Percentiles rank a stretch among this genome's conserved stretches.
These are phyloP conservation scores for Phrynocephalus vlangalii DNA, from an alignment of 2,797 vertebrate genomes.

Conservation along the genomic window DNA sequence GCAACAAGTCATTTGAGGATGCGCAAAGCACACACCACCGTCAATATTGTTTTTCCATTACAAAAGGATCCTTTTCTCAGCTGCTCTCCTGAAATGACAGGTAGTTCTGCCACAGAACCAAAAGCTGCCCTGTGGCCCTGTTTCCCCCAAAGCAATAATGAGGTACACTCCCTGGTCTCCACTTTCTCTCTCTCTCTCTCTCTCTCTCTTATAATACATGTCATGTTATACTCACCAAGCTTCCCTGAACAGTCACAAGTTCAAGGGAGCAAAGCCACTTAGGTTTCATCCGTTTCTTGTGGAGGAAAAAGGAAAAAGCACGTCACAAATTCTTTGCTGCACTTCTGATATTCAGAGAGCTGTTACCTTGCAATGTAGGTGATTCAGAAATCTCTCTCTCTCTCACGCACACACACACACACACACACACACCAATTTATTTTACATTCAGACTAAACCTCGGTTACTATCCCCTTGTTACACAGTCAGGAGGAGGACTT, in stretches of 20 bases:
- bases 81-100: not conserved
- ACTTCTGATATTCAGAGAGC: not conserved
- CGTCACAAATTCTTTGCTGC: not conserved
- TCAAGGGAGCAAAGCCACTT: not conserved
- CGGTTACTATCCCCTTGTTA: not conserved
- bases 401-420: not conserved
- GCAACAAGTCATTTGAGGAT: slow-evolving; percentile 32
- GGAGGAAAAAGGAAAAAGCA: not conserved
- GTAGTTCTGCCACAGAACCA: not conserved
- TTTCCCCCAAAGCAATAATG: not conserved
- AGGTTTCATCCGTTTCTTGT: not conserved
- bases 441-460: not conserved
- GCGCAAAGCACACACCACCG: not conserved
- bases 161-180: not conserved
- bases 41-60: slow-evolving; percentile 13
- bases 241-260: not conserved
- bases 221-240: no score
- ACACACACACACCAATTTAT: not conserved
- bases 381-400: not conserved
- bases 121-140: not conserved
- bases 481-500: not conserved
- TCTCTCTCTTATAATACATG: not conserved
- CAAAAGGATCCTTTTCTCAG: not conserved
- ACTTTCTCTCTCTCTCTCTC: no score
- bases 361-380: not conserved